Percentiles rank a stretch among this genome's conserved stretches.
Evolutionary conservation across 1,140 invertebrate genomes (phyloP).

Genomic region (Pachyrhynchus sulphureomaculatus): DNA sequence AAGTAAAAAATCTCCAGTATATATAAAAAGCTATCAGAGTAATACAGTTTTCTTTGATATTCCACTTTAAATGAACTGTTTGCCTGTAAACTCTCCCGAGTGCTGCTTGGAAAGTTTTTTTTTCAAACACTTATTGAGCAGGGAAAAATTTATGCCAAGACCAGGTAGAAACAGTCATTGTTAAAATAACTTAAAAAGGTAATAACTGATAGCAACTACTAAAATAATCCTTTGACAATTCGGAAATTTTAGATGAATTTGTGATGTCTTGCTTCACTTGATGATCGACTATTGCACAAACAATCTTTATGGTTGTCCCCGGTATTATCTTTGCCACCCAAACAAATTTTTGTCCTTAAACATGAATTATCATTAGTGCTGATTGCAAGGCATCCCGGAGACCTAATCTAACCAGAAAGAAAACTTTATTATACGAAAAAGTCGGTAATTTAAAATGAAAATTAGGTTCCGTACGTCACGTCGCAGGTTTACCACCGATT

Average conservation of each 20-base stretch:
- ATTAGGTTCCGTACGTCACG: conserved; percentile 20
- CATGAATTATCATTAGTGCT: conserved; percentile 26
- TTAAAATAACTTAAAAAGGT: too few relatives aligned
- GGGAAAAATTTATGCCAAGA: too few relatives aligned
- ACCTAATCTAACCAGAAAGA: conserved; percentile 23
- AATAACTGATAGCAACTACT: too few relatives aligned
- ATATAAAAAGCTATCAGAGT: too few relatives aligned
- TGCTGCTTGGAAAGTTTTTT: too few relatives aligned
- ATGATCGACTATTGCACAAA: neutral
- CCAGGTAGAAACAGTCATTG: too few relatives aligned
- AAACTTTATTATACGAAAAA: conserved; percentile 31
- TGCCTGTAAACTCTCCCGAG: too few relatives aligned
- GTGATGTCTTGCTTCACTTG: neutral
- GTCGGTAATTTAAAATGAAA: conserved; percentile 34
- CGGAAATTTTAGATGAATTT: neutral
- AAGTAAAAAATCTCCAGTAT: too few relatives aligned
- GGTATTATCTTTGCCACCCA: neutral
- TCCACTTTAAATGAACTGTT: too few relatives aligned
- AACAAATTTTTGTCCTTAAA: conserved; percentile 17
- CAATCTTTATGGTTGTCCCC: neutral
- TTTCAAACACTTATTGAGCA: too few relatives aligned
- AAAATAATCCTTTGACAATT: too few relatives aligned
- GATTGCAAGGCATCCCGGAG: conserved; percentile 13
- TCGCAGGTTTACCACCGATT: conserved; percentile 16
- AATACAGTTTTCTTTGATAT: too few relatives aligned